Percentiles rank a stretch among this genome's conserved stretches.
Evolutionary conservation across 2,797 vertebrate species (phyloP).

Genomic region (Okamejei kenojei): DNA sequence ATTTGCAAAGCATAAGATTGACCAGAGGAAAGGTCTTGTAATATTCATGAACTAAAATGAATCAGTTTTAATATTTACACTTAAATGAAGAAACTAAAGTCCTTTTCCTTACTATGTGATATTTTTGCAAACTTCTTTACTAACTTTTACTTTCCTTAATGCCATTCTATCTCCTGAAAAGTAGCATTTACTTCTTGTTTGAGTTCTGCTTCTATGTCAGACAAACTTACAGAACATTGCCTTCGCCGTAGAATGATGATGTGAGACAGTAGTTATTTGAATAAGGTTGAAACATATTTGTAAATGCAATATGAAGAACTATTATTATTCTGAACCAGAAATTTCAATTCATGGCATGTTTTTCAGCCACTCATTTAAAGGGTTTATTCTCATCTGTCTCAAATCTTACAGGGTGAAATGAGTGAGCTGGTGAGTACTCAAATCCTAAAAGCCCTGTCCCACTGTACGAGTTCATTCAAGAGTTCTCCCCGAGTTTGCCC

Average conservation of each 20-base stretch:
- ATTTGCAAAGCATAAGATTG: not conserved
- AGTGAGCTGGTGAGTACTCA: too few species aligned
- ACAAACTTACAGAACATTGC: not conserved
- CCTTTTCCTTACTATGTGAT: not conserved
- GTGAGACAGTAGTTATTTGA: not conserved
- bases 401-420: not conserved
- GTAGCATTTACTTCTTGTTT: not conserved
- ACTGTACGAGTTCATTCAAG: too few species aligned
- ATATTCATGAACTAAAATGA: not conserved
- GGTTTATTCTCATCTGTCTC: not conserved
- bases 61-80: not conserved
- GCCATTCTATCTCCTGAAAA: not conserved
- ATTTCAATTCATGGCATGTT: not conserved
- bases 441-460: too few species aligned
- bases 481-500: too few species aligned
- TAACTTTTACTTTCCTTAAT: not conserved
- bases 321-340: not conserved
- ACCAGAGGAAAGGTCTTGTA: not conserved
- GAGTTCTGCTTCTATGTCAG: not conserved
- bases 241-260: too few species aligned
- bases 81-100: too few species aligned
- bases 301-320: not conserved
- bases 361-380: not conserved
- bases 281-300: not conserved
- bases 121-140: not conserved